Evolutionary conservation across 2,888 invertebrate species (phyloP), one percentile per base, ranked within the genome.

Genomic region (Stegana nigrithorax): DNA sequence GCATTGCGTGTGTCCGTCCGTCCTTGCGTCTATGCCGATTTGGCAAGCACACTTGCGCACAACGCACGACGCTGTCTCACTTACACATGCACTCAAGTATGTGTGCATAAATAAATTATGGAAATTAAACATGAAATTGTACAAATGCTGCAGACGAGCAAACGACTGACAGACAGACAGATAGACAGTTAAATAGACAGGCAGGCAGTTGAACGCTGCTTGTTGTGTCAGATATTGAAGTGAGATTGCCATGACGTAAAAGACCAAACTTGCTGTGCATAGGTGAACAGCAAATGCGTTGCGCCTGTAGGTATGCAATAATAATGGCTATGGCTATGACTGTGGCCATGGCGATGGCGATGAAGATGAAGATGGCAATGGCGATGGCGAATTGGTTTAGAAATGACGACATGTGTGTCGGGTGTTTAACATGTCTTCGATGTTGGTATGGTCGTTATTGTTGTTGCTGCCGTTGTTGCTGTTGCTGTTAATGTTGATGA

Each of bases 101-200:
- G 7, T 19, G 53, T 44, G 39, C 75, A 71, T 73, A 77, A 75
- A 77, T 77, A 77, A 73, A 75, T 74, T 77, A 77, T 74, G 77
- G 67, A 75, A 75, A 77, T 74, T 73, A 75, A 70, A 71, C 70
- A 70, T 70, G 73, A 71, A 77, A 73, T 71, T 74, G 70, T 69
- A 69, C 66, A 73, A 76, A 74, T 66, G n/a, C 72, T 63, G 67
- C 50, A 64, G 59, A 72, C 63, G 64, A 68, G 25, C 21, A 47
- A n/a, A n/a, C n/a, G n/a, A n/a, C n/a, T n/a, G n/a, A n/a, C n/a
- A n/a, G n/a, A n/a, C n/a, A n/a, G n/a, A n/a, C n/a, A n/a, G n/a
- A n/a, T n/a, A n/a, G n/a, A n/a, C n/a, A n/a, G n/a, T n/a, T n/a
- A n/a, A n/a, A n/a, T n/a, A n/a, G n/a, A n/a, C n/a, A n/a, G n/a